Conservation (phyloP, 2,888 invertebrate genomes). For the Mamestra brassicae region DNA sequence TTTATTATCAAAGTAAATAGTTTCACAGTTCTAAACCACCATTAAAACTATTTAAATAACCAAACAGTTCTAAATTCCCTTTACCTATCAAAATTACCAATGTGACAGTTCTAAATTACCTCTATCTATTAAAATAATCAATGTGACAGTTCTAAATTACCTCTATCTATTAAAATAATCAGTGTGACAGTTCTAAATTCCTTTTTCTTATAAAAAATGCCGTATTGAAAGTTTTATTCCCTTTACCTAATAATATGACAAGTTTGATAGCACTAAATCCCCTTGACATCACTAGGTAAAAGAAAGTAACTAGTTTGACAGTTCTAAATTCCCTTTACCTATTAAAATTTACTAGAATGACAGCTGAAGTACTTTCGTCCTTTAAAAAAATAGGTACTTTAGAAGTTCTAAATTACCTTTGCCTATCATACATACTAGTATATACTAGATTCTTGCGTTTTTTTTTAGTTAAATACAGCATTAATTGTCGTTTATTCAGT, state of each 20-base stretch:
- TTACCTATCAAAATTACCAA: background rate
- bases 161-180: no score
- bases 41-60: background rate
- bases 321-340: background rate
- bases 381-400: no score
- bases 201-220: accelerated
- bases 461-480: no score
- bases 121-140: background rate
- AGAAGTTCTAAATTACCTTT: background rate
- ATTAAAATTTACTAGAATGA: background rate
- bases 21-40: background rate
- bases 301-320: background rate
- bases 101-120: background rate
- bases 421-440: no score
- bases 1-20: background rate
- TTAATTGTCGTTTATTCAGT: background rate
- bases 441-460: no score
- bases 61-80: background rate
- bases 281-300: no score
- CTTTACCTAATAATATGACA: background rate
- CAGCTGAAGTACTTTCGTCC: no score
- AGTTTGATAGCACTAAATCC: no score
- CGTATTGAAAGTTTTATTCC: no score
- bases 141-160: no score
- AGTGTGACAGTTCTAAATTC: background rate